phyloP scores from a whole-genome alignment of 2,113 vertebrate species.

The Podarcis raffonei region DNA sequence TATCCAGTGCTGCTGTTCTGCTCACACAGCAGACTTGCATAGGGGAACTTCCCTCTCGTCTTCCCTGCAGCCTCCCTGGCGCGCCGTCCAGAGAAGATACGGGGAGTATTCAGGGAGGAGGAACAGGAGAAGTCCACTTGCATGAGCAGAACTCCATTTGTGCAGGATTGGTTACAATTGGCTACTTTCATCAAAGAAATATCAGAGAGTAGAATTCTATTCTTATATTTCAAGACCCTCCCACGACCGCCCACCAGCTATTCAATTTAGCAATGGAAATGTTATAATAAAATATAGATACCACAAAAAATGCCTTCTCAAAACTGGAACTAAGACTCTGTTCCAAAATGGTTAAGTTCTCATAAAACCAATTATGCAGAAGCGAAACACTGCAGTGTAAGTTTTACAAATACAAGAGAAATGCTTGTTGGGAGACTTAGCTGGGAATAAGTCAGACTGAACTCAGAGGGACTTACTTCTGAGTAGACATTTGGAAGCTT shows the following conservation, averaged over 20 bases:
- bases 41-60: no score
- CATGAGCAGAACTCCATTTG: not conserved
- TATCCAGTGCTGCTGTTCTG: no score
- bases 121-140: no score
- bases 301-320: not conserved
- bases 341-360: not conserved
- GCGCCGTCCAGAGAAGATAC: no score
- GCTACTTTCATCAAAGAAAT: not conserved
- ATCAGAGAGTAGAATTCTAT: not conserved
- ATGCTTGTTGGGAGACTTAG: not conserved
- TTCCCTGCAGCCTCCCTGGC: no score
- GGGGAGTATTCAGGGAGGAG: no score
- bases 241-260: not conserved
- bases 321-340: not conserved
- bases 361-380: not conserved
- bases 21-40: no score
- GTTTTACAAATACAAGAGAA: not conserved
- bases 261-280: not conserved
- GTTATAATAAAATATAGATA: not conserved
- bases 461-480: not conserved
- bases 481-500: not conserved
- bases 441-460: not conserved
- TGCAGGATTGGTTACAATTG: not conserved
- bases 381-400: not conserved
- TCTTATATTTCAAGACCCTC: not conserved